phyloP scores from a whole-genome alignment of 2,797 vertebrate genomes.

The Todus mexicanus region DNA sequence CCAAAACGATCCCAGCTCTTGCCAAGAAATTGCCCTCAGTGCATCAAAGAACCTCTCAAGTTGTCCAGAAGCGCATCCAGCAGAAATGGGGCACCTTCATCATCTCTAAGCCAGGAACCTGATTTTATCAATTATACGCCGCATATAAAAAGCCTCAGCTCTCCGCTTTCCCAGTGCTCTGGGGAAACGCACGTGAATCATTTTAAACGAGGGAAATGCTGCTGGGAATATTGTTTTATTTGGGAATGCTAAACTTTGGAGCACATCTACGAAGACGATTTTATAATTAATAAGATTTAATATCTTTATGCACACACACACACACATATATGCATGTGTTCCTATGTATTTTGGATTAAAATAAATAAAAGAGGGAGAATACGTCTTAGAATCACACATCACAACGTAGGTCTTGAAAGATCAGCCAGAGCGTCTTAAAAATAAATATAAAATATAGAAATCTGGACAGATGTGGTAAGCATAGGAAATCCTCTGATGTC shows the following conservation, averaged over 20 bases:
- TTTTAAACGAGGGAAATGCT: slow-evolving; percentile 31
- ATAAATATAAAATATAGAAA: too few relatives aligned
- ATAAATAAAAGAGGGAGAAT: neutral
- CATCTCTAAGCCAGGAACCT: neutral
- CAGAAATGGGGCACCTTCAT: slow-evolving; percentile 21
- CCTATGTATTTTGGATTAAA: neutral
- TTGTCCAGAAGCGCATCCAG: neutral
- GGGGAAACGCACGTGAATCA: slow-evolving; percentile 1
- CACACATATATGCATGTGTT: neutral
- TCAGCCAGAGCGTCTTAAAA: neutral
- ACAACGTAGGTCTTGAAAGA: neutral
- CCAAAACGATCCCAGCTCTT: neutral
- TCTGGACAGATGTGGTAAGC: neutral
- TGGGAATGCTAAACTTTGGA: neutral
- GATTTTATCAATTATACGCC: slow-evolving; percentile 15
- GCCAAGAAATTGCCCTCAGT: neutral
- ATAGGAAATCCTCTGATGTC: neutral
- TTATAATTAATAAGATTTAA: slow-evolving; percentile 14
- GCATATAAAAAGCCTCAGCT: slow-evolving; percentile 30
- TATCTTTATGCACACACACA: neutral
- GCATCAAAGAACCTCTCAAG: neutral
- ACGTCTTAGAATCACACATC: neutral
- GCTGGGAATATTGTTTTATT: slow-evolving; percentile 46
- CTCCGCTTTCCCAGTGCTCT: slow-evolving; percentile 30
- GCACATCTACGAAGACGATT: neutral